Base-by-base conservation (phyloP, 2,797 vertebrate genomes). In the Merluccius polli region DNA sequence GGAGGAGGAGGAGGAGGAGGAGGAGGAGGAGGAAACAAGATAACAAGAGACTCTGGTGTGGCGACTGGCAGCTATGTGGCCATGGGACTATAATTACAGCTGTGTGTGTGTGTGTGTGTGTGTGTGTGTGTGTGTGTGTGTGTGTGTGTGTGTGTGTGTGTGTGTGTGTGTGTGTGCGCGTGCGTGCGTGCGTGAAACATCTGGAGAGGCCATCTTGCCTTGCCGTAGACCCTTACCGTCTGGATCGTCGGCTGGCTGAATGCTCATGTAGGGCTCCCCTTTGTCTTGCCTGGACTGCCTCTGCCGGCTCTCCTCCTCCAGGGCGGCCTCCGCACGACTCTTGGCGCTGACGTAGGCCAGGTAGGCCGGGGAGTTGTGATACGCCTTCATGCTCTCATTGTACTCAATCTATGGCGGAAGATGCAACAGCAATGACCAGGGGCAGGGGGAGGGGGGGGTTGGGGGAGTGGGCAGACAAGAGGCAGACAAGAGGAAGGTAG, bases 381-480 rank as follows among this genome's bases (percentile, higher is more conserved):
- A 99, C 84, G 95, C 96, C 93, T 99, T 99, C 96, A 99, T 96
- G 88, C 96, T 98, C 90, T 99, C 98, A 85, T 98, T 99, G 92
- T 99, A 99, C 88, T 99, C 98, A 72, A 99, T 98, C 97, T 99
- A 82, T 5, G 29, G 86, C 65, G 80, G 83, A 81, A 70, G 82
- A 86, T 78, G 90, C 38, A 75, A 87, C 78, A 88, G 84, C 78
- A 83, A 85, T 91, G 86, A 89, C 83, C 27, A 75, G 76, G 83
- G 87, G 87, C 76, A 27, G 73, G 73, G 76, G 65, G 68, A 78
- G n/a, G n/a, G n/a, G n/a, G 74, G 78, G 79, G 74, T 73, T 80
- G 77, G n/a, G n/a, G n/a, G n/a, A n/a, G n/a, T n/a, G n/a, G n/a
- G n/a, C n/a, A n/a, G n/a, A n/a, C n/a, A n/a, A n/a, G n/a, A 80